A percentile compares a stretch with the other conserved stretches of the same genome.
These are phyloP conservation scores for Trilocha varians DNA, from an alignment of 2,888 invertebrate species.

Conservation along the genomic window DNA sequence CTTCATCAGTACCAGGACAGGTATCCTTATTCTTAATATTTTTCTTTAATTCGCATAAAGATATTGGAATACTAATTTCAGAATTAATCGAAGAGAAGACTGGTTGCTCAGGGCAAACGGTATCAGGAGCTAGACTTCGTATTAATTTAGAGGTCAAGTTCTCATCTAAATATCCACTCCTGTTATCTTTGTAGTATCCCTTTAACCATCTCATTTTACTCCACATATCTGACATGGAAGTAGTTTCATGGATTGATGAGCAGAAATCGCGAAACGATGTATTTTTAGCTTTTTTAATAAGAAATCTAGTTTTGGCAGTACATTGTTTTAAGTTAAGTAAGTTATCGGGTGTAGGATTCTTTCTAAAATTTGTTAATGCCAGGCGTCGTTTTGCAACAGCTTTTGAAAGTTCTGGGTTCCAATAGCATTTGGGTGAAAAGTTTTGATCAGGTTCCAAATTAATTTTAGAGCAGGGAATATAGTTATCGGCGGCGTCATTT, in stretches of 20 bases:
- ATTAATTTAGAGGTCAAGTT: background rate
- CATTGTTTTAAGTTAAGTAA: background rate
- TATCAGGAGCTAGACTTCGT: background rate
- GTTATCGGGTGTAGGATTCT: background rate
- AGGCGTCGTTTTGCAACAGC: background rate
- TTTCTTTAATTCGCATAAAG: background rate
- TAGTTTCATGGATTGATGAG: background rate
- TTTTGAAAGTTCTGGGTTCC: background rate
- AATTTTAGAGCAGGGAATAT: no score
- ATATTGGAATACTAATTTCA: background rate
- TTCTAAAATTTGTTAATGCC: background rate
- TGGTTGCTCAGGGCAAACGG: background rate
- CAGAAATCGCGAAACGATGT: background rate
- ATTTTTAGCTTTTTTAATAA: background rate
- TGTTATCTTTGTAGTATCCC: background rate
- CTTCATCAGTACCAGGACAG: constrained; percentile 3
- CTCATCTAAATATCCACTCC: no score
- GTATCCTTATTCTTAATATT: constrained; percentile 1
- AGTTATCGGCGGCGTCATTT: no score
- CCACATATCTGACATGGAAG: background rate
- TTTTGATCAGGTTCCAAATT: no score
- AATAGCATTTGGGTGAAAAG: background rate
- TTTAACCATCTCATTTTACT: constrained; percentile 3
- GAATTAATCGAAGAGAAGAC: background rate
- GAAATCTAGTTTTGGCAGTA: background rate